These are phyloP conservation scores for Heliothis subflexa DNA, from an alignment of 1,140 invertebrate genomes.

Conservation along the genomic window DNA sequence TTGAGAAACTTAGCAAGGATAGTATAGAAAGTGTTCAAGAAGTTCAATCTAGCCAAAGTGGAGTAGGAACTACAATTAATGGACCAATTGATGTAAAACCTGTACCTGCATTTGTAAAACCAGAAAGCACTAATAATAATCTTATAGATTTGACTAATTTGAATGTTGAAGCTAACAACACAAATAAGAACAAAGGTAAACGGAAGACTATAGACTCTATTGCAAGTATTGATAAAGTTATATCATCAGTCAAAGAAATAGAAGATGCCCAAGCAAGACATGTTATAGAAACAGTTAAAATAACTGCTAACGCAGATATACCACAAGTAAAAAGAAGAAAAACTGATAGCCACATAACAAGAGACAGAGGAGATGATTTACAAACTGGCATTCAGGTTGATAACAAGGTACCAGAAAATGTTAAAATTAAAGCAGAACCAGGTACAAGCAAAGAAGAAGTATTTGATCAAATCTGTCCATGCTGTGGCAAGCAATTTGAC, in stretches of 20 bases:
- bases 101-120: background rate
- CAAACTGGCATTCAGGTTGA: background rate
- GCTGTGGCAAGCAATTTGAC: slow-evolving; percentile 87
- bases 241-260: background rate
- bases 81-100: too few species aligned
- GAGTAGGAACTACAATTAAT: background rate
- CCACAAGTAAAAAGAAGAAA: slow-evolving; percentile 6
- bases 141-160: slow-evolving; percentile 44
- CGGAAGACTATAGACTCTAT: slow-evolving; percentile 16
- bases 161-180: background rate
- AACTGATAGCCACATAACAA: slow-evolving; percentile 10
- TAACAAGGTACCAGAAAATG: background rate
- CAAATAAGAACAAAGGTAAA: background rate
- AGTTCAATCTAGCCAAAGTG: background rate
- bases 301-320: background rate
- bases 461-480: slow-evolving; percentile 85
- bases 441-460: slow-evolving; percentile 43
- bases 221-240: background rate
- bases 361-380: slow-evolving; percentile 1
- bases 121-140: slow-evolving; percentile 40
- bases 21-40: slow-evolving; percentile 37
- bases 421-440: background rate
- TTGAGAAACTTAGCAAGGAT: slow-evolving; percentile 73
- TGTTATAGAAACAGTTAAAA: background rate
- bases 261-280: background rate